These are phyloP conservation scores for Myotis yumanensis DNA, from an alignment of 2,113 vertebrate genomes.

Conservation along the genomic window DNA sequence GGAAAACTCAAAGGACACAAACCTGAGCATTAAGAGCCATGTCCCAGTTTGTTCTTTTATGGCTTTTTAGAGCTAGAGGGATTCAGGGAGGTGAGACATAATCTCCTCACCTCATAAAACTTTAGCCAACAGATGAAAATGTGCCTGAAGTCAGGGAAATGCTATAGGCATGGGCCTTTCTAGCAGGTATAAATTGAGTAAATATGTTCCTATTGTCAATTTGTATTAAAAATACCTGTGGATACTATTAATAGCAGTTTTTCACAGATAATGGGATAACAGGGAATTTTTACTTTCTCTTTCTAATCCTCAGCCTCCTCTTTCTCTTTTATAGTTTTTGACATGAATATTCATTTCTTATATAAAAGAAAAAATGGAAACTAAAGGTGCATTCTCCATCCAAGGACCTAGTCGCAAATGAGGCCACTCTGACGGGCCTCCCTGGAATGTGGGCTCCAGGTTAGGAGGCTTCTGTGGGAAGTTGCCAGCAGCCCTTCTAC, in stretches of 20 bases:
- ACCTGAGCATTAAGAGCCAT: background rate
- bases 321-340: background rate
- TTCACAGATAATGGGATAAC: background rate
- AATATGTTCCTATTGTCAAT: background rate
- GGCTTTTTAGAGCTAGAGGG: conserved; percentile 3
- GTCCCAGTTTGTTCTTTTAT: background rate
- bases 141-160: background rate
- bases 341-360: background rate
- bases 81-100: background rate
- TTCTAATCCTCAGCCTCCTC: background rate
- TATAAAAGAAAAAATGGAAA: background rate
- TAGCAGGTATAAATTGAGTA: background rate
- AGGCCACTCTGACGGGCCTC: background rate
- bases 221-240: background rate
- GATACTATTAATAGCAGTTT: background rate
- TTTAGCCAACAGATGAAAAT: background rate
- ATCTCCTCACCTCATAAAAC: background rate
- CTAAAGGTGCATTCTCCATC: background rate
- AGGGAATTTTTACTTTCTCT: conserved; percentile 9
- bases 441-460: background rate
- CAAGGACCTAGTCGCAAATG: background rate
- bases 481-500: background rate
- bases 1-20: background rate
- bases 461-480: background rate
- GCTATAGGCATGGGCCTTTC: background rate